These are phyloP conservation scores for Cossypha polioptera DNA, from an alignment of 2,797 vertebrate species.

Conservation along the genomic window DNA sequence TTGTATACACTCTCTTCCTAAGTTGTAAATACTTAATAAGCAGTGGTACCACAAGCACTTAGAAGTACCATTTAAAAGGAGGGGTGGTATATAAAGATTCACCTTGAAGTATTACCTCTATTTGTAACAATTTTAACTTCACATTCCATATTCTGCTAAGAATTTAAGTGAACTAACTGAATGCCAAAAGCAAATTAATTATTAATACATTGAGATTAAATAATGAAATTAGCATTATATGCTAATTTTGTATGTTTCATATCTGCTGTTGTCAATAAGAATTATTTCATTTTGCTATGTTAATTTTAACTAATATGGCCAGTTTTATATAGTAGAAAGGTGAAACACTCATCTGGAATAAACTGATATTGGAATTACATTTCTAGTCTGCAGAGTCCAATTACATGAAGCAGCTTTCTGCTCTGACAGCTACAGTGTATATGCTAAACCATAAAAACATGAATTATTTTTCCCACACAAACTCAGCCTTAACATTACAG, in stretches of 20 bases:
- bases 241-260: neutral
- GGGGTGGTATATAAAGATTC: neutral
- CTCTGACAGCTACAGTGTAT: neutral
- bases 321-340: neutral
- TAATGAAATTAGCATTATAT: neutral
- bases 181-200: neutral
- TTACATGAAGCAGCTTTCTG: neutral
- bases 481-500: neutral
- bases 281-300: neutral
- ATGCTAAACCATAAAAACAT: neutral
- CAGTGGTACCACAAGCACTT: neutral
- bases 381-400: neutral
- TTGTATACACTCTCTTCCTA: neutral
- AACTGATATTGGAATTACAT: neutral
- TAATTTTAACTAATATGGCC: neutral
- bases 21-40: neutral
- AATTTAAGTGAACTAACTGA: neutral
- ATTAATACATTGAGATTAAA: neutral
- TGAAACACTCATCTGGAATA: neutral
- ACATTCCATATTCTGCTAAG: neutral
- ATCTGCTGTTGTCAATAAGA: neutral
- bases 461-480: slow-evolving; percentile 6
- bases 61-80: neutral
- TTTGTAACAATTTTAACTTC: neutral
- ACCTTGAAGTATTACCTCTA: neutral